phyloP scores from a whole-genome alignment of 2,888 invertebrate species.

The Nymphalis urticae region DNA sequence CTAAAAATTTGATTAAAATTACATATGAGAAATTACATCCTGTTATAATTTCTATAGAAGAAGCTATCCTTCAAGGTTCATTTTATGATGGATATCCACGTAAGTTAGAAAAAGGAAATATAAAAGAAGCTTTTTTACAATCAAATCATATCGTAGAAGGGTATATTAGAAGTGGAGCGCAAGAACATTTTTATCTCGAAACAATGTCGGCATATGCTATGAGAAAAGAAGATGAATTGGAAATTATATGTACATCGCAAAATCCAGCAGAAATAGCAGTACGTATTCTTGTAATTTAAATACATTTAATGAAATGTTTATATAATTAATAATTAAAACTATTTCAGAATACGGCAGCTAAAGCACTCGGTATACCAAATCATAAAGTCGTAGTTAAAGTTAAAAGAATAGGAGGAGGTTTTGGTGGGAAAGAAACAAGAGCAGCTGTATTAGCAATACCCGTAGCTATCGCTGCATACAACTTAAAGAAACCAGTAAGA shows the following conservation, averaged over 20 bases:
- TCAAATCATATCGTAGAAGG: constrained; percentile 87
- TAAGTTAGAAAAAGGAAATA: constrained; percentile 83
- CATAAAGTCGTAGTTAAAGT: constrained; percentile 86
- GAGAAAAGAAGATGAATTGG: constrained; percentile 90
- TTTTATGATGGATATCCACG: constrained; percentile 82
- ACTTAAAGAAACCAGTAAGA: constrained; percentile 86
- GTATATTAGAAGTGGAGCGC: constrained; percentile 86
- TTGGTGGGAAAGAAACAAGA: constrained; percentile 93
- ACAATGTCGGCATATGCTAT: constrained; percentile 85
- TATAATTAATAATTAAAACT: constrained; percentile 5
- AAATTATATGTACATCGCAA: constrained; percentile 90
- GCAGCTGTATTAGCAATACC: constrained; percentile 82
- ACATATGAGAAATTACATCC: constrained; percentile 89
- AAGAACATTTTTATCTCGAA: constrained; percentile 96
- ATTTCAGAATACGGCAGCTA: constrained; percentile 82
- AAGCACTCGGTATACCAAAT: constrained; percentile 83
- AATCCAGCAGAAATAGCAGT: constrained; percentile 88
- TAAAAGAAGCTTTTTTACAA: constrained; percentile 83
- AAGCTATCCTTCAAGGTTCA: constrained; percentile 88
- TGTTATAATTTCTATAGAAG: constrained; percentile 92
- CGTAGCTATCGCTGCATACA: constrained; percentile 87
- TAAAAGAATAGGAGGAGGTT: constrained; percentile 92
- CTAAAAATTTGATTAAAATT: constrained; percentile 88
- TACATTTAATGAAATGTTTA: background rate
- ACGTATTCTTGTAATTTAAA: constrained; percentile 43